phyloP scores from a whole-genome alignment of 2,888 invertebrate genomes.

The Cephus pygmeus region DNA sequence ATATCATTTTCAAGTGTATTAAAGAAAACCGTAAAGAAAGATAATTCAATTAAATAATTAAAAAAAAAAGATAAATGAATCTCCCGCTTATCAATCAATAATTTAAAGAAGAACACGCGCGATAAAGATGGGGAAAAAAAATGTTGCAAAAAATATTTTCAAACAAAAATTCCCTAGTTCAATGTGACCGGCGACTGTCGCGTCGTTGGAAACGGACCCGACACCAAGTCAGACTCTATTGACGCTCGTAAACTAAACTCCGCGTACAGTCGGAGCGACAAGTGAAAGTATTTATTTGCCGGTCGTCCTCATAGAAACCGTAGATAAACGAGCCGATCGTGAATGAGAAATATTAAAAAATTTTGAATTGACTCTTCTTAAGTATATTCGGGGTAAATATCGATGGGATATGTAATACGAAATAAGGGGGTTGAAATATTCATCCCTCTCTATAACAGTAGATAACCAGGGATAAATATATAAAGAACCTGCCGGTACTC shows the following conservation, averaged over 20 bases:
- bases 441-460: background rate
- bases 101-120: background rate
- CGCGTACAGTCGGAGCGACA: background rate
- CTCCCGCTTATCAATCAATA: background rate
- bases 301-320: background rate
- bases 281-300: background rate
- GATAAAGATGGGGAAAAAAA: no score
- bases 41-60: background rate
- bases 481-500: background rate
- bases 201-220: background rate
- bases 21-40: no score
- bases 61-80: background rate
- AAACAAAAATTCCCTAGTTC: background rate
- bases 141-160: no score
- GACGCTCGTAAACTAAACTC: background rate
- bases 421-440: background rate
- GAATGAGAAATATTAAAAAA: background rate
- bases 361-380: background rate
- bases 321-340: background rate
- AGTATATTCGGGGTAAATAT: no score
- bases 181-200: background rate
- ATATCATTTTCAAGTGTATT: background rate
- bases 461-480: background rate
- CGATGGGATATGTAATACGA: no score
- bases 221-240: background rate